Percentiles rank a stretch among this genome's conserved stretches.
phyloP scores from a whole-genome alignment of 92 coral and sea anemone genomes.

The Paramuricea clavata region DNA sequence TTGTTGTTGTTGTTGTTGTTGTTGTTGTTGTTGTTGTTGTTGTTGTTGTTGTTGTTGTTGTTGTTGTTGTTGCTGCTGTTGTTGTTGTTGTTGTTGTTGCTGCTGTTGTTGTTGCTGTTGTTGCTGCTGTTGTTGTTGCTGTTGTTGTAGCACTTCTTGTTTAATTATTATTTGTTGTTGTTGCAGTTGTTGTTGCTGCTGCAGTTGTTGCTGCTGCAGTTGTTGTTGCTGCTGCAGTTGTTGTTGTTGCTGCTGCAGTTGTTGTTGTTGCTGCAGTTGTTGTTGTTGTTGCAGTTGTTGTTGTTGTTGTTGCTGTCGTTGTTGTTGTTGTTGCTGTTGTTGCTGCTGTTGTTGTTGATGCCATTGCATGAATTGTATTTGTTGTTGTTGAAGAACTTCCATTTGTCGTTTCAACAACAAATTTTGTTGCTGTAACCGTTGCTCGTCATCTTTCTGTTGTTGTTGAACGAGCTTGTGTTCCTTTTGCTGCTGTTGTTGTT shows the following conservation, averaged over 20 bases:
- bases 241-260: no score
- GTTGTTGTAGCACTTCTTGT: slow-evolving; percentile 46
- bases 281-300: no score
- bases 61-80: no score
- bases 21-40: no score
- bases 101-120: slow-evolving; percentile 41
- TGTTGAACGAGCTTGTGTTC: slow-evolving; percentile 62
- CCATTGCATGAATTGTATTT: slow-evolving; percentile 72
- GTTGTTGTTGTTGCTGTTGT: slow-evolving; percentile 13
- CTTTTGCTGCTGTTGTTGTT: slow-evolving; percentile 25
- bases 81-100: no score
- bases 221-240: no score
- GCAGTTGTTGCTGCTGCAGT: no score
- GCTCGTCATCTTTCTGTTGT: background rate
- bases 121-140: slow-evolving; percentile 40
- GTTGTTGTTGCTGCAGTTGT: no score
- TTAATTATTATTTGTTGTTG: slow-evolving; percentile 21
- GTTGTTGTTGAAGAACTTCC: slow-evolving; percentile 76
- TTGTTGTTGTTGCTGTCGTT: slow-evolving; percentile 45
- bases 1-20: no score
- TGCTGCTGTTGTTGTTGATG: slow-evolving; percentile 37
- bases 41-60: no score
- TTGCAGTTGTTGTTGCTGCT: no score
- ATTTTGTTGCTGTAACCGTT: slow-evolving; percentile 66
- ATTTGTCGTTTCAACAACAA: slow-evolving; percentile 76